A percentile compares a stretch with the other conserved stretches of the same genome.
These are phyloP conservation scores for Labroides dimidiatus DNA, from an alignment of 2,797 vertebrate genomes.

Conservation along the genomic window DNA sequence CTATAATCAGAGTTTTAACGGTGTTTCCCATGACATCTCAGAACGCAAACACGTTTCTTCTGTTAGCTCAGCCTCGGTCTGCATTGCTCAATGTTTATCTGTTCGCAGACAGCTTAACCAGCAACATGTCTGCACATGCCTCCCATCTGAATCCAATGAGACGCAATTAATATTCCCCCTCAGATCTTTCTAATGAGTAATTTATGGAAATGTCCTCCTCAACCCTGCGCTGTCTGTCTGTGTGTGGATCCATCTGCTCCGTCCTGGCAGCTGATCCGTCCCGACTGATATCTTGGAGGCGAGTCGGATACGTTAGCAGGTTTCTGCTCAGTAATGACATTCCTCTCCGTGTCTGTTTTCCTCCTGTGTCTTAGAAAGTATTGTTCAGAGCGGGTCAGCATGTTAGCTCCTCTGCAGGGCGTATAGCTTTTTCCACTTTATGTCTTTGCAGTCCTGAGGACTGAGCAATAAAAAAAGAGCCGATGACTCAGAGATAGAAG, in stretches of 20 bases:
- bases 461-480: constrained; percentile 6
- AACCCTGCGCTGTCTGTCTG: constrained; percentile 44
- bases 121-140: constrained; percentile 41
- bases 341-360: constrained; percentile 69
- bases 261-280: constrained; percentile 28
- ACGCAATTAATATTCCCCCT: constrained; percentile 69
- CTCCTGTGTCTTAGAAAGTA: constrained; percentile 53
- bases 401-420: constrained; percentile 18
- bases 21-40: constrained; percentile 5
- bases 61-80: constrained; percentile 37
- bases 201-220: constrained; percentile 66
- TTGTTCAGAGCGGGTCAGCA: constrained; percentile 43
- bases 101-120: constrained; percentile 51
- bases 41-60: constrained; percentile 26
- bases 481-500: not conserved
- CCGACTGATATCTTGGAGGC: constrained; percentile 70
- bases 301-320: constrained; percentile 42
- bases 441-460: constrained; percentile 14
- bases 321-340: constrained; percentile 75
- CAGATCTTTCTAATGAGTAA: constrained; percentile 58
- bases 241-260: constrained; percentile 51
- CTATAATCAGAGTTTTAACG: constrained; percentile 7
- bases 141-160: constrained; percentile 73
- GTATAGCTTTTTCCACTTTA: constrained; percentile 28
- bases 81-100: constrained; percentile 37